Evolutionary conservation across 2,113 vertebrate genomes (phyloP).

Genomic region (Platanista minor): DNA sequence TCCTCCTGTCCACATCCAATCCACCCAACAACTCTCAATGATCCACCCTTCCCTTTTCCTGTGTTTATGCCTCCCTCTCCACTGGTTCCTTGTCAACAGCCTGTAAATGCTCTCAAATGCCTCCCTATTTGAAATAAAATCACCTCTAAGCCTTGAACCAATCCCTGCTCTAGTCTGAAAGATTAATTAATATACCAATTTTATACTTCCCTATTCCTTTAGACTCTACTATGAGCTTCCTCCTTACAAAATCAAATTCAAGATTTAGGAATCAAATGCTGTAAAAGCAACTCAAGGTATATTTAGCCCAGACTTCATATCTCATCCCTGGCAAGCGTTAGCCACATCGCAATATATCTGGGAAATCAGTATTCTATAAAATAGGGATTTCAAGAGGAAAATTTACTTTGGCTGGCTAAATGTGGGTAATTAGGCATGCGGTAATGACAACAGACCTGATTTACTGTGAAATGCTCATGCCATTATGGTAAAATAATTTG

Average conservation of each 20-base stretch:
- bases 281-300: constrained; percentile 34
- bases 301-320: constrained; percentile 50
- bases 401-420: constrained; percentile 31
- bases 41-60: too few relatives aligned
- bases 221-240: constrained; percentile 67
- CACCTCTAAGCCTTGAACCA: constrained; percentile 16
- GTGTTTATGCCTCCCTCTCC: neutral
- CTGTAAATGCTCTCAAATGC: neutral
- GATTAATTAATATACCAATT: constrained; percentile 38
- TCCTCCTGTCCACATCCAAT: neutral
- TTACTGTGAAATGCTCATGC: constrained; percentile 36
- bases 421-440: constrained; percentile 45
- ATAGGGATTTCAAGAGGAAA: constrained; percentile 56
- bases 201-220: constrained; percentile 61
- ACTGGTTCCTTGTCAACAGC: neutral
- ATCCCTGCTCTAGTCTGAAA: neutral
- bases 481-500: constrained; percentile 45
- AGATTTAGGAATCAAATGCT: constrained; percentile 41
- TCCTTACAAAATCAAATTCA: constrained; percentile 62
- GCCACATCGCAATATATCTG: constrained; percentile 29
- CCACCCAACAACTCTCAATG: neutral
- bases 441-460: constrained; percentile 32
- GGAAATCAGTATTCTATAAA: constrained; percentile 65
- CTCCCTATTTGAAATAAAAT: constrained; percentile 24
- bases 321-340: constrained; percentile 1